Percentiles rank a stretch among this genome's conserved stretches.
These are phyloP conservation scores for Gallinago solitaria DNA, from an alignment of 2,797 vertebrate species.

Conservation along the genomic window DNA sequence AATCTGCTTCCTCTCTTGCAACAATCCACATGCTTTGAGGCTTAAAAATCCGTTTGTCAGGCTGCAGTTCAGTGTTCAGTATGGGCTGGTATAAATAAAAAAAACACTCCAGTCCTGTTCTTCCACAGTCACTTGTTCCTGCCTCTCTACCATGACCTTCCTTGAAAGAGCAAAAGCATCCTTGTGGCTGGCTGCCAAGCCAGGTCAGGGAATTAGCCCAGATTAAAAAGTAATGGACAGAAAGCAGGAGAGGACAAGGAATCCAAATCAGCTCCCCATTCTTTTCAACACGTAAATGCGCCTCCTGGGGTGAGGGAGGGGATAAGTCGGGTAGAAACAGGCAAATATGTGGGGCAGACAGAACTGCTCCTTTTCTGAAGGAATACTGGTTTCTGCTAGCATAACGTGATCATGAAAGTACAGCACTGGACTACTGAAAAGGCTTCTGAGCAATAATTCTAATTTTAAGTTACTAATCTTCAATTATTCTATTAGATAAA, in stretches of 20 bases:
- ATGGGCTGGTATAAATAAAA: neutral
- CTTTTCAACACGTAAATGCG: neutral
- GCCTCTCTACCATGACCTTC: neutral
- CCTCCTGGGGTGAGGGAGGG: neutral
- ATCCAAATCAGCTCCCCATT: neutral
- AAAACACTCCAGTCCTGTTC: neutral
- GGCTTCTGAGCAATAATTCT: neutral
- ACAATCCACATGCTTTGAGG: neutral
- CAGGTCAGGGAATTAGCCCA: neutral
- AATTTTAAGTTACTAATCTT: neutral
- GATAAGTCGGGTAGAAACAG: neutral
- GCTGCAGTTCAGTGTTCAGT: neutral
- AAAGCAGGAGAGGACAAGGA: neutral
- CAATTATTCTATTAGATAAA: neutral
- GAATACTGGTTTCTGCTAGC: neutral
- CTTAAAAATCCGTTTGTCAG: neutral
- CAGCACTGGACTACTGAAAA: neutral
- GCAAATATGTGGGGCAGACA: fast-evolving
- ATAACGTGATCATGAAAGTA: neutral
- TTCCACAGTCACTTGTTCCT: neutral
- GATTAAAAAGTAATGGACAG: neutral
- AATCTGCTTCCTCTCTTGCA: neutral
- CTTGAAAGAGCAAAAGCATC: neutral
- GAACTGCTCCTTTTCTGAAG: neutral
- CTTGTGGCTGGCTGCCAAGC: neutral